Evolutionary conservation across 2,113 vertebrate genomes (phyloP), one percentile per base, ranked within the genome.

Genomic region (Paracanthobrama guichenoti): DNA sequence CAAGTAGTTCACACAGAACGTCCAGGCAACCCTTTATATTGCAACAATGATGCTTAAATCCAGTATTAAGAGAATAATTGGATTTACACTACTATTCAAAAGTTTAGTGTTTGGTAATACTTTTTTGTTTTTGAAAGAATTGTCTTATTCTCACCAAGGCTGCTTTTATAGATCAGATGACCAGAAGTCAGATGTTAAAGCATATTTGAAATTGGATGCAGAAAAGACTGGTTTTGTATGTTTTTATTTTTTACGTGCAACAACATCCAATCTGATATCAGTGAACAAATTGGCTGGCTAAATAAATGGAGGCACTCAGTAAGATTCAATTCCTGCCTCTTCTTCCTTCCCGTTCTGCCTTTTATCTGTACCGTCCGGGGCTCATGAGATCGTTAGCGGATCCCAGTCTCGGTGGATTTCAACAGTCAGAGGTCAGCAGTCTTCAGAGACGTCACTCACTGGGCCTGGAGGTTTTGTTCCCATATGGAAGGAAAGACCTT

Each of bases 361-460:
- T 71, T 85, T 24, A 57, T 71, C 31, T 71, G 66, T 4, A 20
- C 10, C 24, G 35, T 35, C 3, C 3, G 18, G 18, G 46, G 48
- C 80, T 82, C 79, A 82, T 82, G 71, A 57, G 84, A 67, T 86
- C 22, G n/a, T 82, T 75, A 86, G 59, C 20, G 6, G 57, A 50
- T 55, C 74, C 48, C 42, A 50, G 72, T 75, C 79, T 57, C 73
- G 2, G 78, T 28, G 71, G 79, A 72, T 76, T 69, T 31, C 28
- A 72, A n/a, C 35, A 71, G 83, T 79, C 62, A 79, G 53, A 62
- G 76, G 83, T 85, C 64, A 71, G 60, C 46, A 14, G 46, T 28
- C 79, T 57, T 64, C 26, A 62, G 35, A 62, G 79, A 60, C 46
- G 20, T 62, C 59, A 46, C 66, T 64, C 44, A 66, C 59, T 35